Evolutionary conservation across 1,140 invertebrate species (phyloP).

Genomic region (Meloidogyne hapla): DNA sequence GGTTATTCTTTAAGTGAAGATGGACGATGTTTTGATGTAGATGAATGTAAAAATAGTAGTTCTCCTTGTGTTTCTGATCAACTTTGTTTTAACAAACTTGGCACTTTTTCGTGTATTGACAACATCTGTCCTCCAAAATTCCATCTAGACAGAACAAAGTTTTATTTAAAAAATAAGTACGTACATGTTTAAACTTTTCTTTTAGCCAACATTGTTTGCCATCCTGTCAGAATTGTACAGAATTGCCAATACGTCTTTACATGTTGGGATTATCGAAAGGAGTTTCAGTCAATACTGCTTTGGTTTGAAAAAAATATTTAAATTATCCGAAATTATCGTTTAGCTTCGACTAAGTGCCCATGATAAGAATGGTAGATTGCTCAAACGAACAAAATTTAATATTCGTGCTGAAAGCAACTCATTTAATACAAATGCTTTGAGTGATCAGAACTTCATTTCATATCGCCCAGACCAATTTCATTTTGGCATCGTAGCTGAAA

Average conservation of each 20-base stretch:
- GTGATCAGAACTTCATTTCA: neutral
- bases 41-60: constrained; percentile 46
- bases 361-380: constrained; percentile 43
- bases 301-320: constrained; percentile 23
- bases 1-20: constrained; percentile 49
- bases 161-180: constrained; percentile 10
- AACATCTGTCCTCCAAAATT: constrained; percentile 54
- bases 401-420: constrained; percentile 10
- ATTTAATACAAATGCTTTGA: neutral
- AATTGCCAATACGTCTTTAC: constrained; percentile 45
- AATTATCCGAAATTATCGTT: neutral
- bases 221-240: constrained; percentile 46
- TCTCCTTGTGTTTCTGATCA: constrained; percentile 38
- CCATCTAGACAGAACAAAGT: constrained; percentile 34
- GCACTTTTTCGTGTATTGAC: constrained; percentile 47
- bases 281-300: constrained; percentile 41
- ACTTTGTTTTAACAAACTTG: constrained; percentile 56
- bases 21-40: constrained; percentile 53
- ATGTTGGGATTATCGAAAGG: constrained; percentile 49
- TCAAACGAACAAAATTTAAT: constrained; percentile 38
- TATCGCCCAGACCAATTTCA: neutral
- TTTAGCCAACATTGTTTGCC: constrained; percentile 44
- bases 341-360: constrained; percentile 43
- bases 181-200: neutral
- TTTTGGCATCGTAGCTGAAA: constrained; percentile 21